phyloP scores from a whole-genome alignment of 2,797 vertebrate genomes.

The Amblyraja radiata region DNA sequence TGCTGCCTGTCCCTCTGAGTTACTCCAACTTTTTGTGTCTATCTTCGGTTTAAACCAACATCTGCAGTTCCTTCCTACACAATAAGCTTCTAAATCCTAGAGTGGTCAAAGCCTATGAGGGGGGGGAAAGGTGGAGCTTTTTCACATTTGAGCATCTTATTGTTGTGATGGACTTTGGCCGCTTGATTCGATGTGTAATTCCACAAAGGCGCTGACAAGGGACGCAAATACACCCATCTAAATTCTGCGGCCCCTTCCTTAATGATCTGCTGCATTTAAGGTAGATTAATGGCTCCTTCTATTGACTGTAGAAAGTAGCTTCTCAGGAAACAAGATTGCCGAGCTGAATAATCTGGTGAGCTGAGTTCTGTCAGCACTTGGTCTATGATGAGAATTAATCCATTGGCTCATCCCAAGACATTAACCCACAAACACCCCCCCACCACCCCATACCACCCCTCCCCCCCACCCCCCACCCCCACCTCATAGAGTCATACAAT shows the following conservation, averaged over 20 bases:
- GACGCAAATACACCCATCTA: background rate
- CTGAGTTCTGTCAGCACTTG: background rate
- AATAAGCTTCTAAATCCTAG: background rate
- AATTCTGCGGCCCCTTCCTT: background rate
- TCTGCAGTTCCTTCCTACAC: no score
- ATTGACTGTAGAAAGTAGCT: constrained; percentile 17
- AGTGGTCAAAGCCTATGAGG: background rate
- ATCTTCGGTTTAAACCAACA: no score
- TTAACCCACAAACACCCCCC: background rate
- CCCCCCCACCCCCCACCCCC: no score
- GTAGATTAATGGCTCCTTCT: background rate
- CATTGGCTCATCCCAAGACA: background rate
- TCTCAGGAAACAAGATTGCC: constrained; percentile 24
- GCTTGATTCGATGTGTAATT: background rate
- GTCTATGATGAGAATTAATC: background rate
- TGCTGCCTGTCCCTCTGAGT: no score
- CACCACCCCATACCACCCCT: no score
- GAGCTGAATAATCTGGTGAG: constrained; percentile 10
- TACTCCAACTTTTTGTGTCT: no score
- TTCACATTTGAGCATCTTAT: background rate
- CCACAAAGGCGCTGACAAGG: background rate
- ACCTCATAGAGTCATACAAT: no score
- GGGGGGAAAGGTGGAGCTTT: background rate
- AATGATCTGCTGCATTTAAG: background rate
- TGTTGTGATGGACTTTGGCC: background rate